Evolutionary conservation across 2,113 vertebrate species (phyloP), one percentile per base, ranked within the genome.

Genomic region (Erythrolamprus reginae): DNA sequence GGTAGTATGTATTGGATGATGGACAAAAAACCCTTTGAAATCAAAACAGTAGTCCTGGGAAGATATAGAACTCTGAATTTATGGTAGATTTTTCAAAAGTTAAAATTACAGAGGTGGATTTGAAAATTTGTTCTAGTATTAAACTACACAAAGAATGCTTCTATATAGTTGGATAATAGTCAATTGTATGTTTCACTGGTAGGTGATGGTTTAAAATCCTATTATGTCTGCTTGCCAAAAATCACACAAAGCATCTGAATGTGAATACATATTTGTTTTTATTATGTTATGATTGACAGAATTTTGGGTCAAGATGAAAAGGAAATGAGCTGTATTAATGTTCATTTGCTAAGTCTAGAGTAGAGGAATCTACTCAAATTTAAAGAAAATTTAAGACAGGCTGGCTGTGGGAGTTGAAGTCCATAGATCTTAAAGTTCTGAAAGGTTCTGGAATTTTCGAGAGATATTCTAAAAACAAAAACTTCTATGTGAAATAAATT

Each of bases 401-500:
- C 61, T 65, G 28, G 4, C 61, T 65, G 12, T 12, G 61, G 61
- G 61, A 65, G 0, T 65, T 65, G 58, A 65, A 65, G 4, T 65
- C 58, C 58, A 65, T 4, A 65, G 28, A 12, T 65, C 28, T 65
- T 65, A n/a, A 65, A 65, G 61, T 65, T 65, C 28, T 26, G 28
- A 65, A 56, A 58, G 94, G 90, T 83, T 84, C 0, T 52, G 42
- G 53, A 42, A 82, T 93, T 89, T 93, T 93, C 94, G 77, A 88
- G 90, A 89, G 3, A 89, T 5, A 52, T 58, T 84, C 84, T 87
- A 94, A 93, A 95, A 94, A 91, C 55, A 93, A 88, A 93, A 94
- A 89, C 87, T 92, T 56, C 90, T 95, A 70, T 77, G 28, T 50
- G 86, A n/a, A 86, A 56, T 92, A 91, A 77, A 93, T 95, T 91